phyloP scores from a whole-genome alignment of 2,888 invertebrate species.

The Callosobruchus maculatus region DNA sequence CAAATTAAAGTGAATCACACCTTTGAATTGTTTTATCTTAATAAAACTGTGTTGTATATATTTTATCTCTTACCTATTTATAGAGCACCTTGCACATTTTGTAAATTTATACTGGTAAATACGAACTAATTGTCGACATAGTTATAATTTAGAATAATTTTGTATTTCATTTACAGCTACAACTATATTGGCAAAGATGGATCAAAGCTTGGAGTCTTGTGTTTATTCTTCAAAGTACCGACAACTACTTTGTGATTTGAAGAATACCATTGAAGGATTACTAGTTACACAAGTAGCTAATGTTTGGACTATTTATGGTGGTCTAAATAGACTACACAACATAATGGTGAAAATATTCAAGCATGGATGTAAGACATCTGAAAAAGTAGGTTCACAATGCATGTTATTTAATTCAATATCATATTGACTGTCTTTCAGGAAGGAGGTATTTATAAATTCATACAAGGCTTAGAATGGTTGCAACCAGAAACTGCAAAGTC shows the following conservation, averaged over 20 bases:
- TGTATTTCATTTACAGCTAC: too few relatives aligned
- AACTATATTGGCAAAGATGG: neutral
- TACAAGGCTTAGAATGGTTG: slow-evolving; percentile 60
- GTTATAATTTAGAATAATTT: too few relatives aligned
- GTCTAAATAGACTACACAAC: slow-evolving; percentile 54
- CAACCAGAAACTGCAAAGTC: slow-evolving; percentile 56
- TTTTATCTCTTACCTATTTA: too few relatives aligned
- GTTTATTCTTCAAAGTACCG: slow-evolving; percentile 43
- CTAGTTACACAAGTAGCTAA: slow-evolving; percentile 55
- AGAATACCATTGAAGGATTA: slow-evolving; percentile 57
- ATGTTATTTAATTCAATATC: neutral
- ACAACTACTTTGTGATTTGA: slow-evolving; percentile 53
- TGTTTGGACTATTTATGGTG: slow-evolving; percentile 60
- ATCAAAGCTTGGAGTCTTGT: slow-evolving; percentile 12
- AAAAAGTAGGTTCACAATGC: slow-evolving; percentile 15
- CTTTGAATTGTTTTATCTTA: too few relatives aligned
- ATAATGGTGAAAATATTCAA: slow-evolving; percentile 56
- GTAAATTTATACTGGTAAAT: neutral
- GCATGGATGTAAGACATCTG: slow-evolving; percentile 50
- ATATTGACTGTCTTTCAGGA: slow-evolving; percentile 43
- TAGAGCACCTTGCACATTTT: too few relatives aligned
- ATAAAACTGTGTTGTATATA: too few relatives aligned
- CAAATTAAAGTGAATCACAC: too few relatives aligned
- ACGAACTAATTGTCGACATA: neutral
- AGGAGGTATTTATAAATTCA: slow-evolving; percentile 55